Percentiles rank a stretch among this genome's conserved stretches.
phyloP scores from a whole-genome alignment of 2,888 invertebrate species.

The Abrostola triplasia region DNA sequence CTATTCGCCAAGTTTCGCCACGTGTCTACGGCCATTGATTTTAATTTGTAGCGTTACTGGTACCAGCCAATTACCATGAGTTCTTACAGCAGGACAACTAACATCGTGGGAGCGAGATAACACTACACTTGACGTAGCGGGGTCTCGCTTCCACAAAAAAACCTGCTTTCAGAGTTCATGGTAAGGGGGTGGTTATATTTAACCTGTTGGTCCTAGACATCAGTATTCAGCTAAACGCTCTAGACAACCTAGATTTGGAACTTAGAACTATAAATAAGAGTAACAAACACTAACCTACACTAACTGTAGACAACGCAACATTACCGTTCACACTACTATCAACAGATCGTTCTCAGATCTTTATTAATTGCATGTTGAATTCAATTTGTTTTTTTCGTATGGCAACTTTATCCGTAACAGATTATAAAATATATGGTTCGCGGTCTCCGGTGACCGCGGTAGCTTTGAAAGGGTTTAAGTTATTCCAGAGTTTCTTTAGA shows the following conservation, averaged over 20 bases:
- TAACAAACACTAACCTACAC: conserved; percentile 61
- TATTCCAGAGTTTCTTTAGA: too few relatives aligned
- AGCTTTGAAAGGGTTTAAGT: too few relatives aligned
- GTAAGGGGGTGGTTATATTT: too few relatives aligned
- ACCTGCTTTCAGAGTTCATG: too few relatives aligned
- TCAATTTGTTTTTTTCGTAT: not conserved
- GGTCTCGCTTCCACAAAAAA: too few relatives aligned
- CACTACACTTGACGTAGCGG: too few relatives aligned
- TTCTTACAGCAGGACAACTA: too few relatives aligned
- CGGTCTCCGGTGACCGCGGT: too few relatives aligned
- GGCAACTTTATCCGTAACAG: not conserved
- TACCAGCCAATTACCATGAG: not conserved
- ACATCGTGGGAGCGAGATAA: too few relatives aligned
- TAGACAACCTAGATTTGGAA: conserved; percentile 39
- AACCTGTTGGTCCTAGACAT: not conserved
- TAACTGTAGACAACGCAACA: conserved; percentile 55
- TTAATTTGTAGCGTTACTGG: not conserved
- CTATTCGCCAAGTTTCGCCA: too few relatives aligned
- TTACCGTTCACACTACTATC: conserved; percentile 49
- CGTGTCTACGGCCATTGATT: not conserved
- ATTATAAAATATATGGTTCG: too few relatives aligned
- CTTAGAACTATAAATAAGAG: conserved; percentile 39
- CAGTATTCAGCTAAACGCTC: conserved; percentile 40
- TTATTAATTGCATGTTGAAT: conserved; percentile 55
- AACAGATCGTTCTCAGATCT: conserved; percentile 67